Conservation (phyloP, 2,797 vertebrate genomes). For the Setipinna tenuifilis region DNA sequence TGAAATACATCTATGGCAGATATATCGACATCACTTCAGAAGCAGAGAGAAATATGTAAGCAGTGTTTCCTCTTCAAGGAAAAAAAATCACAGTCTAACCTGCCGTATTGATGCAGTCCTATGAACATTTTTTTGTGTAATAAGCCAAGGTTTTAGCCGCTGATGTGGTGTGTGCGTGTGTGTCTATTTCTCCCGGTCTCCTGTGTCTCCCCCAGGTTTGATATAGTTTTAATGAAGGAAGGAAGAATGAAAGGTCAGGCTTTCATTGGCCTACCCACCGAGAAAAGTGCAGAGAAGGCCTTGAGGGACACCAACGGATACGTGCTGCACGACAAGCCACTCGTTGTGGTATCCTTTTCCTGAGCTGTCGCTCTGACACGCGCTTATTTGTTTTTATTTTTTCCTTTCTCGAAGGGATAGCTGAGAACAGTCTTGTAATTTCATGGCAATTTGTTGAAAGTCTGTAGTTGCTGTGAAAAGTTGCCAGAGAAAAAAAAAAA, state of each 20-base stretch:
- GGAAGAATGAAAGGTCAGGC: conserved; percentile 99
- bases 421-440: neutral
- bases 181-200: neutral
- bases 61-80: conserved; percentile 27
- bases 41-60: conserved; percentile 93
- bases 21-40: conserved; percentile 89
- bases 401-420: neutral
- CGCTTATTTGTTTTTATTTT: no score
- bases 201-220: conserved; percentile 83
- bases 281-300: conserved; percentile 90
- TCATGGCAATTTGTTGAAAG: neutral
- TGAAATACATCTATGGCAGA: conserved; percentile 96
- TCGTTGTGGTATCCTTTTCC: conserved; percentile 95
- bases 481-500: neutral
- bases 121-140: neutral
- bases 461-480: neutral
- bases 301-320: conserved; percentile 94
- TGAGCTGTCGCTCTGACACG: neutral
- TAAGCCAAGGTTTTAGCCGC: neutral
- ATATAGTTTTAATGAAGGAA: conserved; percentile 97
- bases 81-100: neutral
- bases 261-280: conserved; percentile 93
- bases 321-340: conserved; percentile 90
- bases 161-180: neutral
- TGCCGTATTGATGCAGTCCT: neutral